Evolutionary conservation across 2,888 invertebrate genomes (phyloP).

Genomic region (Philopedon plagiatum): DNA sequence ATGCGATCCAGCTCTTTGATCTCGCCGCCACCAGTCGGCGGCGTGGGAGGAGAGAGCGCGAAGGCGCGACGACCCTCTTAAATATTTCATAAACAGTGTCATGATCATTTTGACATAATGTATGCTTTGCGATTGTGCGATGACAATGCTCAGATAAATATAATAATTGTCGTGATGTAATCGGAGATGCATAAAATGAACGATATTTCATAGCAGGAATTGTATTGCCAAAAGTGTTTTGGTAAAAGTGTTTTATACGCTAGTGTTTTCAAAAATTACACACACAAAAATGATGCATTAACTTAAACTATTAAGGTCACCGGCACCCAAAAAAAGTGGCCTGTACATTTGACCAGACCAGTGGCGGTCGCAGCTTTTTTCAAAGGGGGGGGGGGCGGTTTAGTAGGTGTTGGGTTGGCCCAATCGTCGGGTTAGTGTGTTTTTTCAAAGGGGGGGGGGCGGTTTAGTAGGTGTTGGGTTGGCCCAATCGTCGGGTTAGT

Average conservation of each 20-base stretch:
- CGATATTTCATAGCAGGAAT: neutral
- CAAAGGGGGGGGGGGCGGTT: too few relatives aligned
- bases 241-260: neutral
- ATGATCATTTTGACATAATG: constrained; percentile 51
- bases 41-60: constrained; percentile 31
- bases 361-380: too few relatives aligned
- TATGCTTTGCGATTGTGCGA: constrained; percentile 19
- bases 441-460: too few relatives aligned
- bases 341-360: too few relatives aligned
- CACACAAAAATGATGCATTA: too few relatives aligned
- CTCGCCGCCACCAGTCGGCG: constrained; percentile 33
- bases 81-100: constrained; percentile 56
- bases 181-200: neutral
- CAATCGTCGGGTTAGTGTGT: too few relatives aligned
- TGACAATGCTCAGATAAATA: constrained; percentile 16
- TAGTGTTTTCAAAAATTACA: too few relatives aligned
- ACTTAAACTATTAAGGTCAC: too few relatives aligned
- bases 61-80: constrained; percentile 50
- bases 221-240: neutral
- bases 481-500: too few relatives aligned
- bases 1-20: constrained; percentile 38
- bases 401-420: too few relatives aligned
- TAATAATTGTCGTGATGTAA: neutral
- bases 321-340: too few relatives aligned
- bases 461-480: too few relatives aligned